Evolutionary conservation across 1,140 invertebrate species (phyloP), one percentile per base, ranked within the genome.

Genomic region (Trachymyrmex septentrionalis): DNA sequence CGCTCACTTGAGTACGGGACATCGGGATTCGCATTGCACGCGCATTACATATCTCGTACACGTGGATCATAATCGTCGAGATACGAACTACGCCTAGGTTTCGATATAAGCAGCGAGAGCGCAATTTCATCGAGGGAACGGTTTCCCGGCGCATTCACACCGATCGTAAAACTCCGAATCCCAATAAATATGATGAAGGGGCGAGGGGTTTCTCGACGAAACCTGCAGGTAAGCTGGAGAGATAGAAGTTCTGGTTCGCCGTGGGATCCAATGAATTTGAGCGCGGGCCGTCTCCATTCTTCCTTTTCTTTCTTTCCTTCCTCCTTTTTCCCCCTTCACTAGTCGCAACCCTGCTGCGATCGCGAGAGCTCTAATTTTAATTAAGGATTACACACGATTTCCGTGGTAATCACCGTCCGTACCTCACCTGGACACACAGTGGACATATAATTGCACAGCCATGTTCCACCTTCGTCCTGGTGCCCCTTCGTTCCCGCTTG

Each of bases 331-430:
- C 30, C 27, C 30, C 21, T 59, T 38, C 64, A 67, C 82, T 87
- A 85, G 59, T 78, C 64, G 76, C 85, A 87, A 86, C 86, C 92
- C 92, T 76, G 92, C 92, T 93, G 90, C 55, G 92, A 76, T 81
- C 71, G 75, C 86, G 64, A 87, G 73, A 72, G 21, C 89, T 93
- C 93, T 92, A 93, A 93, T 93, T 93, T 93, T 92, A 93, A 93
- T 93, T 91, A 91, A 93, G 86, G 64, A 88, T 86, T 87, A 90
- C 91, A 90, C 88, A 91, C 55, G 87, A 87, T 91, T 90, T 88
- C 67, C 86, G 66, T 86, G 88, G 81, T 92, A 92, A 90, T 93
- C 89, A 86, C 59, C 55, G 61, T 63, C 48, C 85, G 80, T 88
- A 86, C 90, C 88, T 90, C 81, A 87, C 85, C 85, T 63, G 85